These are phyloP conservation scores for Adelphocoris suturalis DNA, from an alignment of 2,888 invertebrate genomes.

Conservation along the genomic window DNA sequence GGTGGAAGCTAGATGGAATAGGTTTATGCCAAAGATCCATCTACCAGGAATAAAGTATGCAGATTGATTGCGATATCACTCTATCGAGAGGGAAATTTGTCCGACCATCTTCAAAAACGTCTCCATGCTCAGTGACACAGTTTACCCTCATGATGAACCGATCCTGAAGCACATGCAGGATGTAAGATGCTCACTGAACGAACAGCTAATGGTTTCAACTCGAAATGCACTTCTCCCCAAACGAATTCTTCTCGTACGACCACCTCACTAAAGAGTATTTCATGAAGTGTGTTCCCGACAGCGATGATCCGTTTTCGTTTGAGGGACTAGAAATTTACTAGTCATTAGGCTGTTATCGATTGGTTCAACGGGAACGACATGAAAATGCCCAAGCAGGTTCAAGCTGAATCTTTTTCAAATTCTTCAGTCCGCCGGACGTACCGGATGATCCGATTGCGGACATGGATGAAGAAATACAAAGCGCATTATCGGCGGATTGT, in stretches of 20 bases:
- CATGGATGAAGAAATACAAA: slow-evolving; percentile 92
- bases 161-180: slow-evolving; percentile 91
- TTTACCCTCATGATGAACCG: slow-evolving; percentile 93
- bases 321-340: slow-evolving; percentile 97
- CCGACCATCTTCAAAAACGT: slow-evolving; percentile 95
- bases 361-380: slow-evolving; percentile 94
- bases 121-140: slow-evolving; percentile 91
- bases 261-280: slow-evolving; percentile 94
- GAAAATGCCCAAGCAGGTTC: slow-evolving; percentile 96
- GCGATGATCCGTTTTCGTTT: slow-evolving; percentile 91
- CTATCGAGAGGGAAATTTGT: no score
- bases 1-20: no score
- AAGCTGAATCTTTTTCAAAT: slow-evolving; percentile 99
- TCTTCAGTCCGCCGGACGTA: slow-evolving; percentile 93
- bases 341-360: slow-evolving; percentile 84
- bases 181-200: slow-evolving; percentile 83
- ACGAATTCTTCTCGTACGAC: slow-evolving; percentile 93
- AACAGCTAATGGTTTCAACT: slow-evolving; percentile 87
- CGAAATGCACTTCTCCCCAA: slow-evolving; percentile 94
- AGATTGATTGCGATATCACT: no score
- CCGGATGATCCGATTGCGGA: slow-evolving; percentile 89
- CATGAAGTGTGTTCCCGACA: slow-evolving; percentile 93
- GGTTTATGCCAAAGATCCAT: no score
- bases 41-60: no score
- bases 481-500: slow-evolving; percentile 94